Conservation (phyloP, 1,140 invertebrate genomes). For the Drosophila sucinea region DNA sequence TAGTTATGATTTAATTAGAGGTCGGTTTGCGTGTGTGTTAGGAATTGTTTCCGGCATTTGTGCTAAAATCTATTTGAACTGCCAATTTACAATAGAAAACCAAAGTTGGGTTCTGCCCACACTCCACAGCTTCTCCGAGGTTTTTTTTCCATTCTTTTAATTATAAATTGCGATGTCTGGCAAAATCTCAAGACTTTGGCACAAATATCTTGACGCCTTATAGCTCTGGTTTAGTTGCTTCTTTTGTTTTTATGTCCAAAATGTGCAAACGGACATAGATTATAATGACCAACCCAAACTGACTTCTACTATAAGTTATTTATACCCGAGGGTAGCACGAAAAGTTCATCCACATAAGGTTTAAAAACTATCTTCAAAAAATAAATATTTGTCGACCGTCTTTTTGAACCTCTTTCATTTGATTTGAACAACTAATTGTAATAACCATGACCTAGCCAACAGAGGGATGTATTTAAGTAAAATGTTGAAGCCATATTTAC, state of each 20-base stretch:
- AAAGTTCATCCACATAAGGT: not conserved
- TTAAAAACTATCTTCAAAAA: too few species aligned
- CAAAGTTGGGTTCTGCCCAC: conserved; percentile 4
- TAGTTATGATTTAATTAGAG: conserved; percentile 47
- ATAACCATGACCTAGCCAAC: too few species aligned
- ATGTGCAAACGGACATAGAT: conserved; percentile 20
- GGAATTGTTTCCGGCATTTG: conserved; percentile 43
- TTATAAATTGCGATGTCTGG: conserved; percentile 19
- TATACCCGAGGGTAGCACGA: not conserved
- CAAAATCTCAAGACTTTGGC: conserved; percentile 19
- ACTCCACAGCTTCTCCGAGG: not conserved
- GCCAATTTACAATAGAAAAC: conserved; percentile 17
- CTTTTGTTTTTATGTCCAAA: conserved; percentile 20
- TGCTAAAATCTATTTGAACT: conserved; percentile 7
- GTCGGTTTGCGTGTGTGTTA: conserved; percentile 20
- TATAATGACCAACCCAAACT: conserved; percentile 20
- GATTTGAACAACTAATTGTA: too few species aligned
- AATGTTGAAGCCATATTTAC: too few species aligned
- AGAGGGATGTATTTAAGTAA: too few species aligned
- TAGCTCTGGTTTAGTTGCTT: conserved; percentile 18
- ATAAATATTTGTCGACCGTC: too few species aligned
- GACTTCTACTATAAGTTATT: conserved; percentile 3
- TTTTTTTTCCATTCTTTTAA: not conserved
- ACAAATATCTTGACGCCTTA: conserved; percentile 17
- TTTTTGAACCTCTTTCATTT: too few species aligned